Base-by-base conservation (phyloP, 1,140 invertebrate species). In the Tribolium castaneum region DNA sequence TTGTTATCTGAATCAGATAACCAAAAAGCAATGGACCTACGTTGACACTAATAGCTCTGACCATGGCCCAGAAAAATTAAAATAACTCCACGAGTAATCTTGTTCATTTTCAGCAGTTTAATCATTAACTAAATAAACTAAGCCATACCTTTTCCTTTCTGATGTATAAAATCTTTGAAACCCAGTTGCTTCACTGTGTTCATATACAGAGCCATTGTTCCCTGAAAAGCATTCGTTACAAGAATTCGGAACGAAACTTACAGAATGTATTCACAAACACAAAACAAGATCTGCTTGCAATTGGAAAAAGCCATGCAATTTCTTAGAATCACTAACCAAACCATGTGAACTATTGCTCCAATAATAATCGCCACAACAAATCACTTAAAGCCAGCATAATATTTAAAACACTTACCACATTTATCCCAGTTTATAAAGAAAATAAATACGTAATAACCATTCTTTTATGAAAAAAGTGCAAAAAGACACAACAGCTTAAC, bases 361-460 rank as follows among this genome's bases (percentile, higher is more conserved):
- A 19, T 19, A 19, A 19, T 19, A 30, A 30, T 30, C 25, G 25
- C 6, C 25, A 30, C 25, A 4, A 30, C 6, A 13, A 13, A 66
- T 3, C 4, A 14, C 5, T 13, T 16, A 52, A 52, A 13, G 6
- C 10, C 16, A 19, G 59, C 4, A 1, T 35, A 35, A 25, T 52
- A 7, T 12, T 6, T 1, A 35, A 12, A 13, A 12, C 13, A 66
- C 59, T 59, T 30, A 59, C 59, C 10, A 39, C 10, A 12, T n/a
- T n/a, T 66, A 66, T 66, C 25, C 7, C 30, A 35, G 2, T 22
- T 35, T 35, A 35, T 22, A 66, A 25, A 35, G 12, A 59, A 66
- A 35, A 6, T 35, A 35, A 66, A 66, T n/a, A 35, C 30, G 35
- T 45, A 66, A 34, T 66, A 66, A 66, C 12, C 30, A 66, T 66